phyloP scores from a whole-genome alignment of 2,888 invertebrate species.

The Epiblema foenella region DNA sequence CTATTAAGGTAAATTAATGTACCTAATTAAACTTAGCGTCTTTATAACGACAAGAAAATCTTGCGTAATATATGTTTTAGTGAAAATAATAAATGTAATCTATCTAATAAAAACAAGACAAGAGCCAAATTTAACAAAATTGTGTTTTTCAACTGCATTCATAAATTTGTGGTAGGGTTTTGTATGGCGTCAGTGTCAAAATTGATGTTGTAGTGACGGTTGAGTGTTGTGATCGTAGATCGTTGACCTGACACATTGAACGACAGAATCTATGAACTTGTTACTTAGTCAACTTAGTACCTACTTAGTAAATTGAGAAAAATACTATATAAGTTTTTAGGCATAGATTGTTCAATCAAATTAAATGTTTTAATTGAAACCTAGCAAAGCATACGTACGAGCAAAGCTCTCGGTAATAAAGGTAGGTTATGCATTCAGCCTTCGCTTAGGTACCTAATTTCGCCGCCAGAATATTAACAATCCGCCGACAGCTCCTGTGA shows the following conservation, averaged over 20 bases:
- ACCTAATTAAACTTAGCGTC: background rate
- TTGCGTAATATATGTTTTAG: background rate
- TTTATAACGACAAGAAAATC: background rate
- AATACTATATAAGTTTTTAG: no score
- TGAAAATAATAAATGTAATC: background rate
- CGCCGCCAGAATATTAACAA: constrained; percentile 18
- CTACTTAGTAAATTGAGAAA: no score
- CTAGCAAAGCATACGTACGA: background rate
- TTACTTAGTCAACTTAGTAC: no score
- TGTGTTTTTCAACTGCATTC: background rate
- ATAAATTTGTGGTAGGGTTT: constrained; percentile 4
- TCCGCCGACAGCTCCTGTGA: background rate
- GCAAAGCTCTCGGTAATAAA: background rate
- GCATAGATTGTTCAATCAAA: background rate
- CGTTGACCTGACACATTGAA: background rate
- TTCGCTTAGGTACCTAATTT: background rate
- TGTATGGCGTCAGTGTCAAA: background rate
- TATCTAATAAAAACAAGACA: background rate
- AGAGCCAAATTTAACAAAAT: background rate
- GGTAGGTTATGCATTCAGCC: constrained; percentile 17
- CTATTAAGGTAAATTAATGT: background rate
- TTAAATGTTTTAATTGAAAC: background rate
- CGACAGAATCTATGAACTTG: no score
- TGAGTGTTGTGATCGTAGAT: constrained; percentile 1
- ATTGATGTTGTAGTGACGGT: background rate